These are phyloP conservation scores for Oncopodura yosiiana DNA, from an alignment of 1,140 invertebrate genomes.

Conservation along the genomic window DNA sequence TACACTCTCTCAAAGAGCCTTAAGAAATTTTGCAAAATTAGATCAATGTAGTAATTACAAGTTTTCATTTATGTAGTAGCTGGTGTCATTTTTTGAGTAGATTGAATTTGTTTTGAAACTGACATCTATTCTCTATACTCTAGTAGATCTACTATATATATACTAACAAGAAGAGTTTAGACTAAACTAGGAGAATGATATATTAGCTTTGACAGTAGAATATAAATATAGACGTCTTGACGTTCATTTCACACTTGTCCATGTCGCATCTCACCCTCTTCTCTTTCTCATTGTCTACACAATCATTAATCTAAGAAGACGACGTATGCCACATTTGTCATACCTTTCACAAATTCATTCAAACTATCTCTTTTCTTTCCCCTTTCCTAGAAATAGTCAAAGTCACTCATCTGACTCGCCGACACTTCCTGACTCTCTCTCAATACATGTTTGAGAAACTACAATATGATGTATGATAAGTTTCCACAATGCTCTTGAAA, in stretches of 20 bases:
- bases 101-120: neutral
- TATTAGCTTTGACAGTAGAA: too few species aligned
- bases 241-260: neutral
- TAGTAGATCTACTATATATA: neutral
- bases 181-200: neutral
- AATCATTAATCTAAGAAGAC: slow-evolving; percentile 29
- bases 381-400: neutral
- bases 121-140: slow-evolving; percentile 8
- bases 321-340: slow-evolving; percentile 31
- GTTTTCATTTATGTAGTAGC: too few species aligned
- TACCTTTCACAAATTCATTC: slow-evolving; percentile 16
- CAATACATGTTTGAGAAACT: neutral
- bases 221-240: neutral
- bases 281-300: slow-evolving; percentile 17
- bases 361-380: neutral
- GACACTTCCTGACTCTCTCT: neutral
- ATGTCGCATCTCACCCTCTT: slow-evolving; percentile 1
- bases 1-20: too few species aligned
- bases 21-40: too few species aligned
- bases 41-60: too few species aligned
- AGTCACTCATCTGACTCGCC: slow-evolving; percentile 3
- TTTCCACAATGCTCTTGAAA: neutral
- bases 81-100: too few species aligned
- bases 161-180: neutral
- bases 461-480: neutral